Conservation (phyloP, 2,113 vertebrate species). For the Arizona elegans region DNA sequence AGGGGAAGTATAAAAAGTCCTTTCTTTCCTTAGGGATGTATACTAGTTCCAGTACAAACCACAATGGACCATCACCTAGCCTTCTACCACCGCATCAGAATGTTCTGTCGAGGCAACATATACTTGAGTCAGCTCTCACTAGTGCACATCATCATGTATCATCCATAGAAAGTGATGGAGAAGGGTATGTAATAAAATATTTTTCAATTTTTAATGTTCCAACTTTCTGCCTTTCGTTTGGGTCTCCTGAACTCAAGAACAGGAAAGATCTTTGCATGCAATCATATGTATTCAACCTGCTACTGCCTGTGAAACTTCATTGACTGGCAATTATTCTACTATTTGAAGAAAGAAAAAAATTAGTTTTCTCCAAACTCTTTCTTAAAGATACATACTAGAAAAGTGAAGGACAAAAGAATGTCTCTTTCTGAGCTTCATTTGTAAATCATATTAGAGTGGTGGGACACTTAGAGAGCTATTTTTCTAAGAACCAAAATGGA, state of each 20-base stretch:
- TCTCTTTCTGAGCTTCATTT: not conserved
- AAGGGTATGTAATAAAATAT: slow-evolving; percentile 78
- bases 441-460: not conserved
- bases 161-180: slow-evolving; percentile 79
- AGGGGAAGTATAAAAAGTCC: slow-evolving; percentile 1
- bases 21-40: slow-evolving; percentile 89
- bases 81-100: slow-evolving; percentile 75
- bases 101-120: slow-evolving; percentile 75
- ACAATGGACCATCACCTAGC: slow-evolving; percentile 74
- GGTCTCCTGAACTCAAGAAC: not conserved
- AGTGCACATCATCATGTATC: slow-evolving; percentile 83
- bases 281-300: not conserved
- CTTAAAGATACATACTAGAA: not conserved
- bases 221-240: not conserved
- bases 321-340: not conserved
- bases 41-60: slow-evolving; percentile 75
- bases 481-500: not conserved
- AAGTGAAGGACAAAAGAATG: not conserved
- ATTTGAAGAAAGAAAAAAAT: not conserved
- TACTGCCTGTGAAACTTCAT: not conserved
- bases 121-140: slow-evolving; percentile 78
- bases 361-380: not conserved
- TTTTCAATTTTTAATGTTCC: not conserved
- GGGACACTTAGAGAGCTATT: not conserved
- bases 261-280: not conserved